These are phyloP conservation scores for Xenopus petersii DNA, from an alignment of 2,797 vertebrate genomes.

Conservation along the genomic window DNA sequence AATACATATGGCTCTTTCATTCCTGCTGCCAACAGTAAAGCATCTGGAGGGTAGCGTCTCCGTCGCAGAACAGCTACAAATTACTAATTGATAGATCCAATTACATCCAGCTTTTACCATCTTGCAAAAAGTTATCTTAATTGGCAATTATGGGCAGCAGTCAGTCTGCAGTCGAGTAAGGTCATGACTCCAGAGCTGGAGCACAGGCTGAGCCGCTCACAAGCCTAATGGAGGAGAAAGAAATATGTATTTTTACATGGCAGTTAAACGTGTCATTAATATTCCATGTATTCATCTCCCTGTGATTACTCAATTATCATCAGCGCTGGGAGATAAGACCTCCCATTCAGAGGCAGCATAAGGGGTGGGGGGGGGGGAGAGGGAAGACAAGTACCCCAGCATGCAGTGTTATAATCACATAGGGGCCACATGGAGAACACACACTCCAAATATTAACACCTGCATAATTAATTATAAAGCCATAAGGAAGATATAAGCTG, in stretches of 20 bases:
- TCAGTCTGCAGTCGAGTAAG: constrained; percentile 48
- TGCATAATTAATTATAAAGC: no score
- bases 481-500: no score
- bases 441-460: no score
- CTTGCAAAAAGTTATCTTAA: constrained; percentile 50
- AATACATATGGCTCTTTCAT: constrained; percentile 44
- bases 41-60: constrained; percentile 45
- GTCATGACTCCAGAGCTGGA: constrained; percentile 41
- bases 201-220: constrained; percentile 32
- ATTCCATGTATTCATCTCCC: constrained; percentile 43
- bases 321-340: constrained; percentile 10
- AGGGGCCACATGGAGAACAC: no score
- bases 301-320: constrained; percentile 45
- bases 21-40: constrained; percentile 42
- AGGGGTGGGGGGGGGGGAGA: no score
- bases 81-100: constrained; percentile 50
- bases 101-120: constrained; percentile 50
- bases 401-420: no score
- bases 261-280: constrained; percentile 46
- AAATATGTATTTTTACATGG: constrained; percentile 44
- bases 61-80: constrained; percentile 43
- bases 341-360: constrained; percentile 14
- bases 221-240: constrained; percentile 43
- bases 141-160: constrained; percentile 49
- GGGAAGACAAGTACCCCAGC: no score